Base-by-base conservation (phyloP, 2,888 invertebrate species). In the Perizoma affinitatum region DNA sequence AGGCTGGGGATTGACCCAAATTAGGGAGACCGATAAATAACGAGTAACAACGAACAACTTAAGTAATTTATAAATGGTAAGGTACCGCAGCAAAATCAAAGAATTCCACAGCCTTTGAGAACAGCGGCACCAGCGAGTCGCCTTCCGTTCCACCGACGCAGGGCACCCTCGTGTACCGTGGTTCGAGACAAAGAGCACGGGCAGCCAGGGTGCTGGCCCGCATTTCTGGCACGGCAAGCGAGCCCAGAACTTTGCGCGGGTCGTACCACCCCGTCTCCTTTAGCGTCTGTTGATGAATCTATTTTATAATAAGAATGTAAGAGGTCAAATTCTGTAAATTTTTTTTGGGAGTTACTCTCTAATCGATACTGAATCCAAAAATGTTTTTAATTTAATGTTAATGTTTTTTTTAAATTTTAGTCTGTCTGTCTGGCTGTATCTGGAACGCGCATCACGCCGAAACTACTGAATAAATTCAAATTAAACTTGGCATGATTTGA, bases 121-220 rank as follows among this genome's bases (percentile, higher is more conserved):
- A 91, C 49, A 92, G 67, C 9, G 91, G 91, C 43, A 92, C 90
- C 11, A 92, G 71, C 4, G 89, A 68, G 0, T 79, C 74, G 5
- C 91, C 91, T 59, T 91, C 91, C 5, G 89, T 87, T 50, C 91
- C 91, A 0, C 89, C 90, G 2, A 91, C 85, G 68, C 90, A 90
- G 0, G 91, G 91, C 6, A 92, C 89, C 46, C 88, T 79, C 2
- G 88, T 87, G 67, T 85, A 88, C 11, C 81, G 70, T 0, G 91
- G 91, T 56, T 91, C 91, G 3, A 91, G 79, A 52, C 83, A 78
- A 4, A 91, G 78, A 0, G 87, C 88, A 0, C 84, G 79, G 4
- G 91, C 90, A 0, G 90, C 90, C 1, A 91, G 70, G 0, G 90
- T 89, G 63, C 88, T 91, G 8, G 92, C 90, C 5, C 91, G 80